Percentiles rank a stretch among this genome's conserved stretches.
Evolutionary conservation across 2,113 vertebrate genomes (phyloP).

Genomic region (Peromyscus maniculatus): DNA sequence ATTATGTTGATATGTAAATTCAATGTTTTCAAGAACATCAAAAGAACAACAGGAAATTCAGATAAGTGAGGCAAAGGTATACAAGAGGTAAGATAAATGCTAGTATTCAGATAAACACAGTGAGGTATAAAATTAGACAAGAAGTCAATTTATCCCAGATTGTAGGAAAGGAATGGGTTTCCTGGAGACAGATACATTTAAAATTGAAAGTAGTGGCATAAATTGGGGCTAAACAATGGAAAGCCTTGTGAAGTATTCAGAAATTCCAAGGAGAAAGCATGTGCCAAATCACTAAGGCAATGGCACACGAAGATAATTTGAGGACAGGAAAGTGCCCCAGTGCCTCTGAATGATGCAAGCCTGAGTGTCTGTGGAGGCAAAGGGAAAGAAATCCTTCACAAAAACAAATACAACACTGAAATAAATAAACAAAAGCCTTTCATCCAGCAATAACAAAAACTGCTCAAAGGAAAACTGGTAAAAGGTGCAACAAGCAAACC

Average conservation of each 20-base stretch:
- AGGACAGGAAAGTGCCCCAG: not conserved
- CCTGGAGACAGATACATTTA: not conserved
- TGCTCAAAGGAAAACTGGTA: slow-evolving; percentile 34
- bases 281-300: not conserved
- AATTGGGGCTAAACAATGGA: not conserved
- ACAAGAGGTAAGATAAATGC: not conserved
- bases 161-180: not conserved
- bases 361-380: not conserved
- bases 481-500: slow-evolving; percentile 14
- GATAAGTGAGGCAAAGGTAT: not conserved
- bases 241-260: not conserved
- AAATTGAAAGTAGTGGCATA: slow-evolving; percentile 2
- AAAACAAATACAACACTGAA: not conserved
- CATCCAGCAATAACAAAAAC: not conserved
- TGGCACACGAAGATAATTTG: not conserved
- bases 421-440: not conserved
- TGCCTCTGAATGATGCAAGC: not conserved
- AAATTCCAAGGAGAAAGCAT: not conserved
- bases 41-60: not conserved
- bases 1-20: slow-evolving; percentile 4
- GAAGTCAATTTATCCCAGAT: not conserved
- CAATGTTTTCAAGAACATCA: not conserved
- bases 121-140: too few species aligned
- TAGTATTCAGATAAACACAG: too few species aligned
- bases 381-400: slow-evolving; percentile 38